Evolutionary conservation across 2,888 invertebrate genomes (phyloP).

Genomic region (Ametastegia equiseti): DNA sequence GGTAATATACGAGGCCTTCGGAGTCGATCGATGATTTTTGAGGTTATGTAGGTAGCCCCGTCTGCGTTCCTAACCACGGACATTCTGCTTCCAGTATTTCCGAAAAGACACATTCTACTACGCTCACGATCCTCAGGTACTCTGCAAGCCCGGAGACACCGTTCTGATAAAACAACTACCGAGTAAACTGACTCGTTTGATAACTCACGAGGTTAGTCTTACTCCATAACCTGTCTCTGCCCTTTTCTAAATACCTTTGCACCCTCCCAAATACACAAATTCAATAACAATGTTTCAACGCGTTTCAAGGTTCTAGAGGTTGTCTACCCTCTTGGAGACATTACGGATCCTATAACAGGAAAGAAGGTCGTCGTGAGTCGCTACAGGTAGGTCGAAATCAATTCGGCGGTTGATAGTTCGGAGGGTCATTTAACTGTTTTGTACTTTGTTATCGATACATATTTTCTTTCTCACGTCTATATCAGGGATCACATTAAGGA

Average conservation of each 20-base stretch:
- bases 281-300: too few relatives aligned
- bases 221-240: background rate
- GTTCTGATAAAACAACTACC: slow-evolving; percentile 88
- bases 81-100: slow-evolving; percentile 83
- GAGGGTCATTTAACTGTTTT: background rate
- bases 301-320: slow-evolving; percentile 87
- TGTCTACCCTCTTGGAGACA: slow-evolving; percentile 89
- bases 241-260: too few relatives aligned
- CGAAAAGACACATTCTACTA: slow-evolving; percentile 84
- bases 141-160: slow-evolving; percentile 89
- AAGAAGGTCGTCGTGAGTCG: slow-evolving; percentile 85
- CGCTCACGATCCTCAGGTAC: slow-evolving; percentile 87
- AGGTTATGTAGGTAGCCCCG: slow-evolving; percentile 66
- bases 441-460: background rate
- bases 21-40: slow-evolving; percentile 49
- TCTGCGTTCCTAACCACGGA: slow-evolving; percentile 46
- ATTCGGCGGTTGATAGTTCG: background rate
- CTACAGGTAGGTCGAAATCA: slow-evolving; percentile 77
- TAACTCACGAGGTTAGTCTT: slow-evolving; percentile 82
- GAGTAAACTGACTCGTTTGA: slow-evolving; percentile 84
- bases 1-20: slow-evolving; percentile 77
- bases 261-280: too few relatives aligned
- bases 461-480: slow-evolving; percentile 24
- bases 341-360: slow-evolving; percentile 91
- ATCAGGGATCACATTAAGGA: slow-evolving; percentile 84